Evolutionary conservation across 2,888 invertebrate genomes (phyloP), one percentile per base, ranked within the genome.

Genomic region (Caenorhabditis macrosperma): DNA sequence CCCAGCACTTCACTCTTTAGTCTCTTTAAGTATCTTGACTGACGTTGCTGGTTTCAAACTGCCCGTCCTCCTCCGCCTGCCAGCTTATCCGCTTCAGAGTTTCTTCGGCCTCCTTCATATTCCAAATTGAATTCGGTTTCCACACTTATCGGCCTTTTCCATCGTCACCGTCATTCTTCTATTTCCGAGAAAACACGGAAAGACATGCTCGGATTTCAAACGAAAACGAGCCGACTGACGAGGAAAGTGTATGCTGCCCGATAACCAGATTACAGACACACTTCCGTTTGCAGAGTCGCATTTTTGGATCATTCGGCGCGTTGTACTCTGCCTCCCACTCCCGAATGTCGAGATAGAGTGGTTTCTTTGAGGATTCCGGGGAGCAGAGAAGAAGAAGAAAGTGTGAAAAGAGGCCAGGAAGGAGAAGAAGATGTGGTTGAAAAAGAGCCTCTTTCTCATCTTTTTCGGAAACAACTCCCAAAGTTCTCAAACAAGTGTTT

Each of bases 201-300:
- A 9, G 33, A 33, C 33, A 33, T 2, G 38, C 38, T 38, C 38
- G 15, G 38, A 38, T 38, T 38, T 38, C 38, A 38, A 38, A 38
- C 9, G n/a, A n/a, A n/a, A n/a, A n/a, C 15, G 38, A 38, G 38
- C 38, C 15, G 7, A 9, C n/a, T 17, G 44, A 44, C 17, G 44
- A 17, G 38, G 38, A 38, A 30, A 38, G 68, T 59, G 50, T 55
- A 50, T 38, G 68, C 57, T 33, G 59, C 52, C 59, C 69, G 52
- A 69, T 69, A 69, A 69, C 69, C 24, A 69, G 69, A 69, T 69
- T 69, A 69, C 69, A 69, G 69, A 69, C 60, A 60, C 59, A 68
- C 68, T 68, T 68, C 68, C 68, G 17, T 20, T 24, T 24, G 24
- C 48, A 24, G 24, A 22, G 24, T 28, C 48, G 24, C 28, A 52